Base-by-base conservation (phyloP, 2,797 vertebrate genomes). In the Crax fasciolata region DNA sequence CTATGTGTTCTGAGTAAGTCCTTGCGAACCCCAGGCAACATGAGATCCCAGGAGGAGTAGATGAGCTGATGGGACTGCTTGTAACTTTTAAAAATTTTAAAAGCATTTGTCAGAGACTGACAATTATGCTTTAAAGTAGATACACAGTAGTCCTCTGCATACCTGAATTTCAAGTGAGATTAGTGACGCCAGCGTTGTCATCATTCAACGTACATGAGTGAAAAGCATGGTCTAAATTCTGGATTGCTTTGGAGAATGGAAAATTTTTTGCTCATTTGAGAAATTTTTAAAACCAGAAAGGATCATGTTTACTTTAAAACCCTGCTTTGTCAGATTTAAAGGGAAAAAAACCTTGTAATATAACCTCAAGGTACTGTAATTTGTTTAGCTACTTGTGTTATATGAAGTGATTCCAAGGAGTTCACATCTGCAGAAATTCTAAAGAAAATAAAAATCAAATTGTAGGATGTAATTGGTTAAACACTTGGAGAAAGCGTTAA, bases 401-500 rank as follows among this genome's bases (percentile, higher is more conserved):
- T 89, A 70, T 85, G 20, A 88, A 93, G 17, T 79, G 10, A 67
- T 70, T 87, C 28, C 38, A 48, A 48, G 52, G 9, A 74, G 57
- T 76, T 92, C 10, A 1, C 44, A 12, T 87, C 63, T 90, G 67
- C 38, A 52, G 32, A 80, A 80, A 20, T 67, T 94, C 71, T 84
- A 73, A 94, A 89, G 58, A 58, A 68, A 88, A 51, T 15, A 46
- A 86, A 82, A 78, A 38, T 46, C 8, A 15, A 63, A 57, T 57
- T n/a, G 13, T 5, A 2, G 41, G 52, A 74, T 18, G 23, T 54
- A 77, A 16, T 57, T 68, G 41, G 18, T 84, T 63, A 80, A 96
- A 84, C 2, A 2, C 30, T 76, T 87, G 48, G 61, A 65, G 44
- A 43, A 18, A 21, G 57, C 17, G 18, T 73, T 92, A 78, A 51